Base-by-base conservation (phyloP, 2,797 vertebrate genomes). In the Emydoidea blandingii region DNA sequence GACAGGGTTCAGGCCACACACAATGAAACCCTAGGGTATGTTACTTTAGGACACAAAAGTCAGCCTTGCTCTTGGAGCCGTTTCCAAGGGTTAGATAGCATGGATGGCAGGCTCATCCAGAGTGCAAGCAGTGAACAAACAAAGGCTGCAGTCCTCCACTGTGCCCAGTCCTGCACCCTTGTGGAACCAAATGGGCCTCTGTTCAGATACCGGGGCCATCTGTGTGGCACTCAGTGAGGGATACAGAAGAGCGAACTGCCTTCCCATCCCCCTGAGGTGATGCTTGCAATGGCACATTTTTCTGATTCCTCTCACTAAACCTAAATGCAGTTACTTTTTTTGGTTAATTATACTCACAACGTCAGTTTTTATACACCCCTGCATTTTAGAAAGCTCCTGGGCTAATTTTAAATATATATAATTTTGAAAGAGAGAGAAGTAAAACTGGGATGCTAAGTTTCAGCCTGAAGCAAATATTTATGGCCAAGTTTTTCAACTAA, bases 391-490 rank as follows among this genome's bases (percentile, higher is more conserved):
- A 92, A 84, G 10, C 21, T 25, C 5, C 47, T 34, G 8, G 7
- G 1, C 10, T 0, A 0, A 12, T 52, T 62, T 65, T n/a, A 88
- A 89, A 47, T 6, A 5, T 0, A 0, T 54, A 31, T 15, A n/a
- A 54, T 86, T 95, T 94, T 79, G 68, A 49, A 25, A 49, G 25
- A 23, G 49, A 52, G 19, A 81, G 29, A 72, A 78, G 29, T 88
- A 12, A 59, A n/a, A 3, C 0, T 0, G 25, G n/a, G 16, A 80
- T 83, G 44, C 27, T 81, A 44, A 80, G 65, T 0, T 0, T 0
- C 53, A 44, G 7, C 53, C 47, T 80, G 23, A 34, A 87, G 53
- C 18, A 79, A 53, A 68, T 31, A 49, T 85, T 96, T 91, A 86
- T 47, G 53, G 54, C 3, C 57, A 84, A 2, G 15, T 78, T 88